Percentiles rank a stretch among this genome's conserved stretches.
Conservation (phyloP, 2,797 vertebrate genomes). For the Distichodus sexfasciatus region DNA sequence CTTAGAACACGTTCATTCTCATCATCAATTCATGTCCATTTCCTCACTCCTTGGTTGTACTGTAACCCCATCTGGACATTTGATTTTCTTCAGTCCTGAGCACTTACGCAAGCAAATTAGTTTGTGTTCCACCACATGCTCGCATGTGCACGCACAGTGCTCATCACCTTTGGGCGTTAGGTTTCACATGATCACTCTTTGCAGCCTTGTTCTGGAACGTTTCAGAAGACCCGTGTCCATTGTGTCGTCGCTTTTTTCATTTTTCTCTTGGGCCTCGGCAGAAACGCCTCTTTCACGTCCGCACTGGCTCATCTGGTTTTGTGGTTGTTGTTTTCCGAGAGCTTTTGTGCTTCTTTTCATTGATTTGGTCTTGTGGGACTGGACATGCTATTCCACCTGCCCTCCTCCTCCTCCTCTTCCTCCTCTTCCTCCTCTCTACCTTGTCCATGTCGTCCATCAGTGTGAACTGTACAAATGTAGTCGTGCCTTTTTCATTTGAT, state of each 20-base stretch:
- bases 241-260: constrained; percentile 32
- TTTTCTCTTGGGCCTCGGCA: constrained; percentile 31
- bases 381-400: neutral
- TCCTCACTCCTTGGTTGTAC: neutral
- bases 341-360: constrained; percentile 13
- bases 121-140: neutral
- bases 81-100: neutral
- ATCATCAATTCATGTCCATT: neutral
- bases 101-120: too few species aligned
- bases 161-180: neutral
- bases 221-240: neutral
- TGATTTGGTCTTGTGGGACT: neutral
- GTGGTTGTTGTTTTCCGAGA: constrained; percentile 19
- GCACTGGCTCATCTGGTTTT: constrained; percentile 4
- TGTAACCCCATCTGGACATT: neutral
- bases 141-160: neutral
- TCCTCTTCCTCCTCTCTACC: neutral
- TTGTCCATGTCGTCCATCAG: neutral
- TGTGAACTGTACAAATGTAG: neutral
- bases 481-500: neutral
- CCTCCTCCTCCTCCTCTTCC: neutral
- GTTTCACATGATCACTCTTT: neutral
- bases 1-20: neutral
- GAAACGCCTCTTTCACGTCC: constrained; percentile 9
- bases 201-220: neutral